Conservation (phyloP, 2,888 invertebrate genomes). For the Sarcophaga caerulescens region DNA sequence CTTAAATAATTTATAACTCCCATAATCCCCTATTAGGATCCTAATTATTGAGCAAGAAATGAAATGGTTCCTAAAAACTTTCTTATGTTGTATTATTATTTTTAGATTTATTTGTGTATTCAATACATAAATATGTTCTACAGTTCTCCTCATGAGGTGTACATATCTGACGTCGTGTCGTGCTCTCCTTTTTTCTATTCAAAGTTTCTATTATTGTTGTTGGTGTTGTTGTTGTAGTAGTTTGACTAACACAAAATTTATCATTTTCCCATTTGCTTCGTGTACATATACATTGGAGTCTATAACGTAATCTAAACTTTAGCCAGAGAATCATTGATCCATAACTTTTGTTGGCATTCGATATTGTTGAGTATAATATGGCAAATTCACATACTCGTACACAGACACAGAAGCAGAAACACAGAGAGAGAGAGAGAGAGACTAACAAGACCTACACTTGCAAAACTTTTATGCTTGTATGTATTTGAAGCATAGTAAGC, state of each 20-base stretch:
- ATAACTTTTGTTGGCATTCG: slow-evolving; percentile 58
- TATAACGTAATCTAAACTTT: slow-evolving; percentile 52
- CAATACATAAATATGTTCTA: no score
- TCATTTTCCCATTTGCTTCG: slow-evolving; percentile 22
- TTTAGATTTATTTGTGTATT: no score
- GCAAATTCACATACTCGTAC: neutral
- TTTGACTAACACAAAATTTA: slow-evolving; percentile 29
- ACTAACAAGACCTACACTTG: neutral
- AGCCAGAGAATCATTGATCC: slow-evolving; percentile 54
- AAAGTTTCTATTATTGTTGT: neutral
- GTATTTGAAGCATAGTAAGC: no score
- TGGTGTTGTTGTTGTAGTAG: neutral
- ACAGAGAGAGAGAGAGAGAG: neutral
- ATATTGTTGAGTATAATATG: slow-evolving; percentile 4
- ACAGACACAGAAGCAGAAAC: no score
- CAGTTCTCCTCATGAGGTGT: no score
- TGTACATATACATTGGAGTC: neutral
- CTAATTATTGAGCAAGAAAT: no score
- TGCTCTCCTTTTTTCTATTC: neutral
- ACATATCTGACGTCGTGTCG: neutral
- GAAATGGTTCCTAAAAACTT: no score
- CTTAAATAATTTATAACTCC: no score
- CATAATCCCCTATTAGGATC: no score
- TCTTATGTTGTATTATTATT: no score
- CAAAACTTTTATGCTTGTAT: neutral